These are phyloP conservation scores for Machimus rusticus DNA, from an alignment of 2,888 invertebrate genomes.

Conservation along the genomic window DNA sequence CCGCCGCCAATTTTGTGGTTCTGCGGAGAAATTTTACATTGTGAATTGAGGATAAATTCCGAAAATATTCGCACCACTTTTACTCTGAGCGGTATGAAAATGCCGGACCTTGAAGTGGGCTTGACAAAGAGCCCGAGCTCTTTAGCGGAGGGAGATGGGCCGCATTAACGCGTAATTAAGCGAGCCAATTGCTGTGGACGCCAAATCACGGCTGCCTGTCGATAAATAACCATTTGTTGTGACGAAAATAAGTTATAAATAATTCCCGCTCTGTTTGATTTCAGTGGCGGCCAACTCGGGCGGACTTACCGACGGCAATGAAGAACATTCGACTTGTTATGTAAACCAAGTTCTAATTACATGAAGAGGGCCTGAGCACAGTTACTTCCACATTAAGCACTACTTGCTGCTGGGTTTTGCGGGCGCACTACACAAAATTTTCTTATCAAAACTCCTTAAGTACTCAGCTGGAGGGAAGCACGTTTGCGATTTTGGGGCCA, in stretches of 20 bases:
- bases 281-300: neutral
- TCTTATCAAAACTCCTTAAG: neutral
- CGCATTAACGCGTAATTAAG: neutral
- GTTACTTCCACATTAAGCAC: neutral
- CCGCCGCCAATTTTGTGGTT: neutral
- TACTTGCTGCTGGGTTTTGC: neutral
- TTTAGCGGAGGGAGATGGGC: neutral
- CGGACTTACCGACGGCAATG: conserved; percentile 8
- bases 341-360: neutral
- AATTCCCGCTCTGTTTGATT: neutral
- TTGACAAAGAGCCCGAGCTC: neutral
- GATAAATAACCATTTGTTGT: neutral
- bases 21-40: neutral
- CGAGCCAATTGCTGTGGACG: neutral
- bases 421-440: neutral
- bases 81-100: neutral
- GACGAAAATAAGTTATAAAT: conserved; percentile 11
- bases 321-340: conserved; percentile 23
- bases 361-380: neutral
- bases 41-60: neutral
- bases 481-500: neutral
- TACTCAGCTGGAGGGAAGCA: neutral
- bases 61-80: neutral
- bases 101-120: neutral
- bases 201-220: neutral